phyloP scores from a whole-genome alignment of 2,113 vertebrate genomes.

The Scomber scombrus region DNA sequence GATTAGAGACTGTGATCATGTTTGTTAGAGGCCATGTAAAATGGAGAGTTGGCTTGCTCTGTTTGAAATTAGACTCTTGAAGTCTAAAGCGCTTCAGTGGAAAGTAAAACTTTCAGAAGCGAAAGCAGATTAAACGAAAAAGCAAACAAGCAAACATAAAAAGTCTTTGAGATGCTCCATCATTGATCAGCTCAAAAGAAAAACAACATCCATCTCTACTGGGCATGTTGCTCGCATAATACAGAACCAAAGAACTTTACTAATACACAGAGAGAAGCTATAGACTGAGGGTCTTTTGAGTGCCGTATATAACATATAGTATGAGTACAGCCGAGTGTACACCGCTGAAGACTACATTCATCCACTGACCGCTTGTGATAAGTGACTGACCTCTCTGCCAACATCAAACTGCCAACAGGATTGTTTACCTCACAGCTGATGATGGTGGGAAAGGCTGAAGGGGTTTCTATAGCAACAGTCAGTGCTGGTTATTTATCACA shows the following conservation, averaged over 20 bases:
- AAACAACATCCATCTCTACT: not conserved
- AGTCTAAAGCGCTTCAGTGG: not conserved
- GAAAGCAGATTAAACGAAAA: not conserved
- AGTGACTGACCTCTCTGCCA: constrained; percentile 39
- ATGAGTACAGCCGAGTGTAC: not conserved
- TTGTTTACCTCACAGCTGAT: constrained; percentile 28
- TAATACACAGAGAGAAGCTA: not conserved
- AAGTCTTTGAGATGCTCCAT: not conserved
- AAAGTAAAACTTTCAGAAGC: not conserved
- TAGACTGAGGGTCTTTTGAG: not conserved
- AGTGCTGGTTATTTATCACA: constrained; percentile 24
- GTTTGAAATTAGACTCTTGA: not conserved
- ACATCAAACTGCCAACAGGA: constrained; percentile 31
- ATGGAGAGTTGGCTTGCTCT: not conserved
- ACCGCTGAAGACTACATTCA: constrained; percentile 12
- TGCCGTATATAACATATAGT: not conserved
- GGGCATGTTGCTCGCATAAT: not conserved
- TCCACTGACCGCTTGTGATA: constrained; percentile 5
- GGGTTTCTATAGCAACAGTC: constrained; percentile 65
- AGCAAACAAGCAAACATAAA: not conserved
- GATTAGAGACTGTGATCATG: constrained; percentile 3
- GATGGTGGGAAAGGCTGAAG: constrained; percentile 24
- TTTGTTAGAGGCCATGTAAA: constrained; percentile 1
- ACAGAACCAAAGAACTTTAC: not conserved
- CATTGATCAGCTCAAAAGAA: not conserved